Base-by-base conservation (phyloP, 2,888 invertebrate genomes). In the Amiota communis region DNA sequence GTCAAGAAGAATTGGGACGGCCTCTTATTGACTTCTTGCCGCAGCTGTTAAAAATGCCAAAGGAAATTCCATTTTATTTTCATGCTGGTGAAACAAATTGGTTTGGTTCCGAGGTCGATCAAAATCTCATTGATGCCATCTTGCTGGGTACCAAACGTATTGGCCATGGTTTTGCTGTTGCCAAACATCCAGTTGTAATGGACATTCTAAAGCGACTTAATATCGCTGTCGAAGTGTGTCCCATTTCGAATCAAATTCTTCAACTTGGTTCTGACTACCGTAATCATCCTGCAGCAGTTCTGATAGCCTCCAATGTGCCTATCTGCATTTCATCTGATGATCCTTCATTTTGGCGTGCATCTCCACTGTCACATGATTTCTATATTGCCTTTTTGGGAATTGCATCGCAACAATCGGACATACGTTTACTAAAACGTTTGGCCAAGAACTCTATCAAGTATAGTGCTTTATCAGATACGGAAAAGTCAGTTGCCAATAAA, bases 81-180 rank as follows among this genome's bases (percentile, higher is more conserved):
- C 96, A 96, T 83, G 95, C 95, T 0, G 96, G 95, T 0, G 96
- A 96, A 89, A 95, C 96, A 0, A 92, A 94, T 84, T 94, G 95
- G 95, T 92, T 91, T 81, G 94, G 93, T 20, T 90, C 90, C 13
- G 79, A 87, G 0, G 92, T 93, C 0, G 96, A 96, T 84, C 92
- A 93, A 70, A 96, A 96, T 87, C 88, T 96, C 6, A 88, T 95
- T 12, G 96, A 96, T 82, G 96, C 96, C 6, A 90, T 96, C 46
- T 87, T 96, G 23, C 87, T 96, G 57, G 94, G 94, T 67, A 91
- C 94, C 0, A 93, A 93, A 79, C 91, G 96, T 49, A 92, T 96
- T 70, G 96, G 96, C 0, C 96, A 96, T 79, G 96, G 93, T 6
- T 96, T 92, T 79, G 94, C 94, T 0, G 81, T 95, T 17, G 84